Conservation (phyloP, 2,797 vertebrate genomes). For the Cynodonichthys magdalenae region DNA sequence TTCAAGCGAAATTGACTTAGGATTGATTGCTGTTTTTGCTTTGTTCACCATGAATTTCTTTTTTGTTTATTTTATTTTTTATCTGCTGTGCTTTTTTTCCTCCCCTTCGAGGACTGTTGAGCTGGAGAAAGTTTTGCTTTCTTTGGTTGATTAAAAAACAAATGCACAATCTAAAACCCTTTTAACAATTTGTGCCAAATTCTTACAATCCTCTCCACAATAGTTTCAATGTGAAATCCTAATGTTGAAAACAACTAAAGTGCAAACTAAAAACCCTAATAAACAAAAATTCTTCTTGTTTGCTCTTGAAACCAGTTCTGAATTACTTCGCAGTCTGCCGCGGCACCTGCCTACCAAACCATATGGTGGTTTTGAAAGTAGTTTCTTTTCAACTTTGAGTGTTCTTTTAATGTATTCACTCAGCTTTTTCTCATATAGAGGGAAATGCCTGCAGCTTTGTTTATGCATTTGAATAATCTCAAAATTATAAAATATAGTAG, state of each 20-base stretch:
- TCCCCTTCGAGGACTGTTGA: background rate
- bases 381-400: conserved; percentile 33
- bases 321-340: conserved; percentile 30
- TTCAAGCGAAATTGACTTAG: conserved; percentile 41
- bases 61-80: conserved; percentile 17
- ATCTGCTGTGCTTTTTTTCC: conserved; percentile 7
- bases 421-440: conserved; percentile 42
- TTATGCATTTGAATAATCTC: conserved; percentile 56
- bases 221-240: conserved; percentile 16
- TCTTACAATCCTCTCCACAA: background rate
- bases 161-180: conserved; percentile 5
- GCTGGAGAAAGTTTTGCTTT: conserved; percentile 28
- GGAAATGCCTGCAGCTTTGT: conserved; percentile 56
- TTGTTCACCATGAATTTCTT: conserved; percentile 19
- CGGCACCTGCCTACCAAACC: conserved; percentile 34
- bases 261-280: conserved; percentile 30
- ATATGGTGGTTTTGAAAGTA: conserved; percentile 41
- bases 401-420: conserved; percentile 56
- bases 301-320: conserved; percentile 19
- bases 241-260: conserved; percentile 17
- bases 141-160: conserved; percentile 27
- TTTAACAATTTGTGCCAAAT: conserved; percentile 16
- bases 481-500: conserved; percentile 46
- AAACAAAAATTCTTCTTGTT: conserved; percentile 12
- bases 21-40: conserved; percentile 46